Conservation (phyloP, 2,113 vertebrate genomes). For the Hippocampus comes region DNA sequence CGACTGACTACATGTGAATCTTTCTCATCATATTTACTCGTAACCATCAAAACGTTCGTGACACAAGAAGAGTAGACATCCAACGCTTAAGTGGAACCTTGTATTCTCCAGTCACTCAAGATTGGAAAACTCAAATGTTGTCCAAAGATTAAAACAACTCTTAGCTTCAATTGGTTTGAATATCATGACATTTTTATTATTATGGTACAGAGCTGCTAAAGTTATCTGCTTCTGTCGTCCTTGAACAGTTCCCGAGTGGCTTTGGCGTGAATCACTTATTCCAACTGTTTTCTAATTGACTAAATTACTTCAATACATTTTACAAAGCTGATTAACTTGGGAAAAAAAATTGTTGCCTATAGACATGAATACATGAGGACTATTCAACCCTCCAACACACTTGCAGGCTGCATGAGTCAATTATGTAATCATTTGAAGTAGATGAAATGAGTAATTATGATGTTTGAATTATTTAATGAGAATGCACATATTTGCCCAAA, state of each 20-base stretch:
- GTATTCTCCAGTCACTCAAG: not conserved
- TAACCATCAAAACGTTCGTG: too few species aligned
- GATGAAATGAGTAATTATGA: slow-evolving; percentile 75
- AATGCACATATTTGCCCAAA: slow-evolving; percentile 63
- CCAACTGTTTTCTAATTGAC: slow-evolving; percentile 42
- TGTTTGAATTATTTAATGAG: slow-evolving; percentile 72
- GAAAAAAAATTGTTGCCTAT: slow-evolving; percentile 33
- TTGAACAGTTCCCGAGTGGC: slow-evolving; percentile 23
- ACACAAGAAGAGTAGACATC: not conserved
- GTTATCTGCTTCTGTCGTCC: not conserved
- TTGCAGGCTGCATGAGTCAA: slow-evolving; percentile 63
- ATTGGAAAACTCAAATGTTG: not conserved
- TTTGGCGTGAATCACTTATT: slow-evolving; percentile 35
- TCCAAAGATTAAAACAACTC: not conserved
- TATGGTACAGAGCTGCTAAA: not conserved
- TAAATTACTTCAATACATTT: slow-evolving; percentile 48
- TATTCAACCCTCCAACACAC: slow-evolving; percentile 57
- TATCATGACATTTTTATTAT: not conserved
- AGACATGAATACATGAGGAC: slow-evolving; percentile 42
- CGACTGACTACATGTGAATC: not conserved
- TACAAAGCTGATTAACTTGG: slow-evolving; percentile 44
- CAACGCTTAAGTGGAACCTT: not conserved
- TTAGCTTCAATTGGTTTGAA: not conserved
- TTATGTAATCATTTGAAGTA: slow-evolving; percentile 71
- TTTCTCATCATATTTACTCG: too few species aligned